A percentile compares a stretch with the other conserved stretches of the same genome.
phyloP scores from a whole-genome alignment of 2,113 vertebrate genomes.

The Nestor notabilis region DNA sequence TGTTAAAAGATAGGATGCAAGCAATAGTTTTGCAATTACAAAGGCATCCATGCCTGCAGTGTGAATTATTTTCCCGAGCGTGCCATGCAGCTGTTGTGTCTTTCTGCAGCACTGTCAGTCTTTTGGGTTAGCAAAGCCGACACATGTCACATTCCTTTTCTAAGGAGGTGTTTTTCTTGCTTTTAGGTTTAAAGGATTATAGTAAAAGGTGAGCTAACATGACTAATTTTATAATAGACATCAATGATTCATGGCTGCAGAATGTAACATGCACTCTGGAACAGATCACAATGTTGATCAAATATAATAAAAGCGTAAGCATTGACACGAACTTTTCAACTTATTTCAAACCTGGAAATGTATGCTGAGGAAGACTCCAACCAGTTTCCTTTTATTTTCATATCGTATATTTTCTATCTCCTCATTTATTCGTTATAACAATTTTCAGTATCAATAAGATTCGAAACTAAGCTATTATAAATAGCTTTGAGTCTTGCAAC shows the following conservation, averaged over 20 bases:
- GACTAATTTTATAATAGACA: neutral
- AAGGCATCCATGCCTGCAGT: neutral
- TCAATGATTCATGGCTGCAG: neutral
- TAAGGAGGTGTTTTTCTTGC: neutral
- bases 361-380: neutral
- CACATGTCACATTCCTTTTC: neutral
- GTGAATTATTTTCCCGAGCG: neutral
- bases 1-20: neutral
- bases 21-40: neutral
- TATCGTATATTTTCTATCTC: neutral
- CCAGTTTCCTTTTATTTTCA: neutral
- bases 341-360: neutral
- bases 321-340: neutral
- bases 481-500: neutral
- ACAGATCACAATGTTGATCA: neutral
- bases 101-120: neutral
- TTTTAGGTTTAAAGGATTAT: neutral
- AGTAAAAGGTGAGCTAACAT: neutral
- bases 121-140: neutral
- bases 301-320: neutral
- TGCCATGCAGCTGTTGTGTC: neutral
- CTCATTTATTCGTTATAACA: neutral
- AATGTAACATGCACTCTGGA: neutral
- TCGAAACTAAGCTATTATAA: neutral
- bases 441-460: neutral